Base-by-base conservation (phyloP, 1,140 invertebrate species). In the Diabrotica virgifera region DNA sequence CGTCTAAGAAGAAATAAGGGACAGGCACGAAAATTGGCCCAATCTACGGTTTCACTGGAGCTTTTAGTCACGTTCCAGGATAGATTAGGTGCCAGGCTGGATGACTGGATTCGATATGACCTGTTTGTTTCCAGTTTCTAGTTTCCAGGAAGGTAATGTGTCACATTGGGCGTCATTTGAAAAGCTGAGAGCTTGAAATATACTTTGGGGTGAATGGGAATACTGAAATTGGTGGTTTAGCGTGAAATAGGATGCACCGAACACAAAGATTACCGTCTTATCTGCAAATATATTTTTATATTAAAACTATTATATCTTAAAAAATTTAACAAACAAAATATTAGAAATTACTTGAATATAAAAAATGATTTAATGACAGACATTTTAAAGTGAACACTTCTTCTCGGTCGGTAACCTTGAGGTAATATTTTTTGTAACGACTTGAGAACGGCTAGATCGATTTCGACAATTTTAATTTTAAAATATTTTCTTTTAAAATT, bases 51-150 rank as follows among this genome's bases (percentile, higher is more conserved):
- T 24, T 24, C 24, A 24, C 24, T 24, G 24, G 24, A 24, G 24
- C 24, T 46, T 46, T 46, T 46, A 46, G 40, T 46, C 40, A 46
- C 40, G 40, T 46, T n/a, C 40, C n/a, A n/a, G n/a, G 40, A 46
- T 46, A 46, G 40, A 46, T 46, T 46, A 46, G 40, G n/a, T 46
- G 40, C 40, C 40, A 46, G 40, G n/a, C 40, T 46, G n/a, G 40
- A 46, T 46, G 40, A 46, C 8, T 46, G 40, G 40, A 46, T 46
- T 46, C 40, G 2, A n/a, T 46, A 10, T 46, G n/a, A n/a, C 40
- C 40, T 46, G 40, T 46, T 46, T 46, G 40, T 46, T 46, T 46
- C 40, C n/a, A 46, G 40, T 46, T 46, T 46, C 40, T 46, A 46
- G 40, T 46, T 46, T 46, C 40, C 40, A 46, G 40, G n/a, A 46